Percentiles rank a stretch among this genome's conserved stretches.
Conservation (phyloP, 2,888 invertebrate genomes). For the Euproctis similis region DNA sequence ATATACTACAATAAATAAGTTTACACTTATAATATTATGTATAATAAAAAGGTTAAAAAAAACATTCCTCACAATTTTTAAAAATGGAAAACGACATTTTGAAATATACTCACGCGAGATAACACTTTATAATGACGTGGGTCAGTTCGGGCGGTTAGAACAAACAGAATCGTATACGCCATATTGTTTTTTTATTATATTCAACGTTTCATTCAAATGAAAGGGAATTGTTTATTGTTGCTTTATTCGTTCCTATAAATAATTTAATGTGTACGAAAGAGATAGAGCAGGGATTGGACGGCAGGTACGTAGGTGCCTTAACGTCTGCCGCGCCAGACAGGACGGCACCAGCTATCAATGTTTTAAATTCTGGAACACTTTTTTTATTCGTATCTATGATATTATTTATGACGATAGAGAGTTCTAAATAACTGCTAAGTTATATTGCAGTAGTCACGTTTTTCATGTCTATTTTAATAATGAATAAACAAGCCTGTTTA, state of each 20-base stretch:
- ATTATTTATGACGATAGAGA: too few relatives aligned
- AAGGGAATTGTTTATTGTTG: constrained; percentile 22
- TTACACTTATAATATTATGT: constrained; percentile 59
- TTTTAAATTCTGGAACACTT: constrained; percentile 36
- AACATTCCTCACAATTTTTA: constrained; percentile 63
- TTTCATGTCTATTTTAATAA: too few relatives aligned
- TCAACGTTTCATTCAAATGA: constrained; percentile 32
- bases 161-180: constrained; percentile 54
- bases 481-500: too few relatives aligned
- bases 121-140: constrained; percentile 73
- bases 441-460: too few relatives aligned
- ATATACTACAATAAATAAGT: constrained; percentile 47
- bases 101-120: constrained; percentile 71
- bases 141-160: constrained; percentile 70
- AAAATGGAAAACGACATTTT: constrained; percentile 46
- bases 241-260: constrained; percentile 15
- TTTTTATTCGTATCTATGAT: constrained; percentile 28
- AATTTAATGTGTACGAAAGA: constrained; percentile 18
- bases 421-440: too few relatives aligned
- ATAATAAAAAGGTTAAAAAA: too few relatives aligned
- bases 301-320: constrained; percentile 70
- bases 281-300: constrained; percentile 40
- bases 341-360: constrained; percentile 50
- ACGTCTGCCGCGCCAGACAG: constrained; percentile 64
- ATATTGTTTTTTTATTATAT: constrained; percentile 34